phyloP scores from a whole-genome alignment of 2,888 invertebrate genomes.

The Blastobasis adustella region DNA sequence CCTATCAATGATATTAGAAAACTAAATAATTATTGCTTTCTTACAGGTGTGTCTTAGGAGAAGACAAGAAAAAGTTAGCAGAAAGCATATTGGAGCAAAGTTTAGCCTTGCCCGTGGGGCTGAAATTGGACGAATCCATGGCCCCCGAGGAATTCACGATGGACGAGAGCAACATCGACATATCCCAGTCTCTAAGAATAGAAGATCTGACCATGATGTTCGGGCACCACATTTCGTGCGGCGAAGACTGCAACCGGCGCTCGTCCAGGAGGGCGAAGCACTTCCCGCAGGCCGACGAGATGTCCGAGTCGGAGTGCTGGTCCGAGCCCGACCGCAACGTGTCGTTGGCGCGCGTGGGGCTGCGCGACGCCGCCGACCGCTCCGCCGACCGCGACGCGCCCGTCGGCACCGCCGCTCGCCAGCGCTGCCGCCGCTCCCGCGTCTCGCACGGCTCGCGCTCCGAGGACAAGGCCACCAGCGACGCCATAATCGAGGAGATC shows the following conservation, averaged over 20 bases:
- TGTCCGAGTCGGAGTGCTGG: conserved; percentile 87
- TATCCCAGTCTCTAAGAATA: conserved; percentile 58
- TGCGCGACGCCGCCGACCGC: conserved; percentile 47
- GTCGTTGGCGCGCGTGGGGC: conserved; percentile 85
- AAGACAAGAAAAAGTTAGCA: conserved; percentile 64
- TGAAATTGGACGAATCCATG: conserved; percentile 64
- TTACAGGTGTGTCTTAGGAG: conserved; percentile 62
- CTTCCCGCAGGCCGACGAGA: conserved; percentile 48
- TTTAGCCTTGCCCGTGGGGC: conserved; percentile 61
- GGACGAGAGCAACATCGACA: conserved; percentile 60
- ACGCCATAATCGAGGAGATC: conserved; percentile 72
- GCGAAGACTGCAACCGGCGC: conserved; percentile 36
- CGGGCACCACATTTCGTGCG: conserved; percentile 56
- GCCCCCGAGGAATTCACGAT: conserved; percentile 60
- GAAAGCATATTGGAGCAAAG: conserved; percentile 68
- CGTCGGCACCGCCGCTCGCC: conserved; percentile 41
- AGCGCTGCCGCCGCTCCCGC: conserved; percentile 53
- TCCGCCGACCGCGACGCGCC: conserved; percentile 42
- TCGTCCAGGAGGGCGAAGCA: conserved; percentile 32
- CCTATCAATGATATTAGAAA: not conserved
- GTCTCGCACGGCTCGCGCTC: conserved; percentile 57
- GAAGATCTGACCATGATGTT: conserved; percentile 67
- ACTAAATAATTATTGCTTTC: not conserved
- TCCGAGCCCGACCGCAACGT: conserved; percentile 90
- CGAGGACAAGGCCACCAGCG: conserved; percentile 60